Evolutionary conservation across 53 echinoderm and acorn worm species (phyloP).

Genomic region (Glandiceps talaboti): DNA sequence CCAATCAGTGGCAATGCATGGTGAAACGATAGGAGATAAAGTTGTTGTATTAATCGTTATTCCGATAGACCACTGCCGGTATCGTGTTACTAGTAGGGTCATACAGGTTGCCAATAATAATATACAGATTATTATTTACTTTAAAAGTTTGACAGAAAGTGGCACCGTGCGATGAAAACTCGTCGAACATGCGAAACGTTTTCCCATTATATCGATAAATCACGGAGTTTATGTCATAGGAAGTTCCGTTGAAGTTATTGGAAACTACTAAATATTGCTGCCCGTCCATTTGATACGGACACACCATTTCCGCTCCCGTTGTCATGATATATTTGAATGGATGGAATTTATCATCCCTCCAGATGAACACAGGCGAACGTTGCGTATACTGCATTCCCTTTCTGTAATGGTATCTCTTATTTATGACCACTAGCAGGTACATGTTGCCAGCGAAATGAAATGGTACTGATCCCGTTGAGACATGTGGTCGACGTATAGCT

Average conservation of each 20-base stretch:
- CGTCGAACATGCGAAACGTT: not conserved
- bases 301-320: not conserved
- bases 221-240: not conserved
- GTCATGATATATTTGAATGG: not conserved
- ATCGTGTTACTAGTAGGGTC: not conserved
- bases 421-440: not conserved
- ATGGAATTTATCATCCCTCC: not conserved
- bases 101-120: not conserved
- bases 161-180: not conserved
- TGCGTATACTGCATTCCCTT: not conserved
- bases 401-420: not conserved
- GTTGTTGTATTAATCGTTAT: too few relatives aligned
- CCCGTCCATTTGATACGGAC: not conserved
- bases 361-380: not conserved
- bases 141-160: not conserved
- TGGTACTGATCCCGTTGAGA: not conserved
- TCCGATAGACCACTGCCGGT: not conserved
- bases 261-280: not conserved
- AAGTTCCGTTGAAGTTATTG: not conserved
- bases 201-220: not conserved
- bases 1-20: too few relatives aligned
- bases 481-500: not conserved
- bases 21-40: too few relatives aligned
- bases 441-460: not conserved
- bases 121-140: not conserved